These are phyloP conservation scores for Chelonus formosanus DNA, from an alignment of 2,888 invertebrate species.

Conservation along the genomic window DNA sequence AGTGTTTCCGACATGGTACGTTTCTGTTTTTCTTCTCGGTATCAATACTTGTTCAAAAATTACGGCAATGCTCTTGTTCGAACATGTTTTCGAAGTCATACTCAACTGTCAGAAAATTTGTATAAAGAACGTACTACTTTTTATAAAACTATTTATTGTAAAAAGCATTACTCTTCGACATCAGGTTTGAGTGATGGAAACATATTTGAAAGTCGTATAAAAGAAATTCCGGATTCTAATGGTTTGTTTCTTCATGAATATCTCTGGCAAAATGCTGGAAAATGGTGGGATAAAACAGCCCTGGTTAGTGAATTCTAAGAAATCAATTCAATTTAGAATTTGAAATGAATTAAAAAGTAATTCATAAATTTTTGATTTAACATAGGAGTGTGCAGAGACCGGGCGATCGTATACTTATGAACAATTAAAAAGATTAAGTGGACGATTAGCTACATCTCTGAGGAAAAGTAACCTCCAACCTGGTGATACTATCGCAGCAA, in stretches of 20 bases:
- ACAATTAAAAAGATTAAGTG: slow-evolving; percentile 45
- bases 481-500: slow-evolving; percentile 54
- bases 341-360: too few species aligned
- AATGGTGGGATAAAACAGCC: slow-evolving; percentile 72
- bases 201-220: slow-evolving; percentile 38
- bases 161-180: neutral
- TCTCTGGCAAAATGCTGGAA: slow-evolving; percentile 72
- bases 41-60: too few species aligned
- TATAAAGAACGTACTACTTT: too few species aligned
- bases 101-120: too few species aligned
- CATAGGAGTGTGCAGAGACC: slow-evolving; percentile 45
- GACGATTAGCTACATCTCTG: slow-evolving; percentile 53
- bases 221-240: slow-evolving; percentile 30
- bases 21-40: too few species aligned
- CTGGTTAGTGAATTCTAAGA: slow-evolving; percentile 62
- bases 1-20: too few species aligned
- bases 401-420: slow-evolving; percentile 54
- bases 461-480: slow-evolving; percentile 50
- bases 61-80: too few species aligned
- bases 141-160: too few species aligned
- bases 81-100: too few species aligned
- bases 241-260: slow-evolving; percentile 65
- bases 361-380: neutral
- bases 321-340: too few species aligned
- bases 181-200: slow-evolving; percentile 36